A percentile compares a stretch with the other conserved stretches of the same genome.
Evolutionary conservation across 2,113 vertebrate species (phyloP).

Genomic region (Mohoua ochrocephala): DNA sequence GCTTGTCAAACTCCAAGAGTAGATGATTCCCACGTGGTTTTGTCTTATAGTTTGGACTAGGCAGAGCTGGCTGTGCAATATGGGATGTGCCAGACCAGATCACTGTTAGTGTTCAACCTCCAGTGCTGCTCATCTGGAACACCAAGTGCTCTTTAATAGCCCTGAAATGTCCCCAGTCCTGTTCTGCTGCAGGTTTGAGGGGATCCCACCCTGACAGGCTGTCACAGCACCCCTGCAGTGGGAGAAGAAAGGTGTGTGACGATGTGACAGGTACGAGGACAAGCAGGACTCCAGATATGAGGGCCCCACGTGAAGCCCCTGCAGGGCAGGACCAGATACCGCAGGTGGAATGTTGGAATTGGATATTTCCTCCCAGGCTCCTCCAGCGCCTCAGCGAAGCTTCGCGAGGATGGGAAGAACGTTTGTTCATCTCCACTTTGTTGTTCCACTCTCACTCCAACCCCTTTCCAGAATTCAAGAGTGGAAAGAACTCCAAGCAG

Average conservation of each 20-base stretch:
- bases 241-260: background rate
- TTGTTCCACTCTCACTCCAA: background rate
- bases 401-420: fast-evolving
- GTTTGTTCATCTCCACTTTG: background rate
- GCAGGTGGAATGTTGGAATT: fast-evolving
- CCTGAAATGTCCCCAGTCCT: background rate
- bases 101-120: no score
- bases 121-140: background rate
- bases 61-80: background rate
- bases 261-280: background rate
- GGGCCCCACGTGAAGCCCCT: background rate
- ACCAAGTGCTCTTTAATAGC: background rate
- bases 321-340: background rate
- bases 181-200: background rate
- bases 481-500: background rate
- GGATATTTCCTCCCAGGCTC: background rate
- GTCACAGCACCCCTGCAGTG: background rate
- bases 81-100: background rate
- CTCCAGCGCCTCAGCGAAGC: background rate
- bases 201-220: background rate
- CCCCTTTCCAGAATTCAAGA: background rate
- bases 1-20: background rate
- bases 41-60: background rate
- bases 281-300: background rate
- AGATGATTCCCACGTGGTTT: fast-evolving